Base-by-base conservation (phyloP, 2,888 invertebrate species). In the Epinotia bilunana region DNA sequence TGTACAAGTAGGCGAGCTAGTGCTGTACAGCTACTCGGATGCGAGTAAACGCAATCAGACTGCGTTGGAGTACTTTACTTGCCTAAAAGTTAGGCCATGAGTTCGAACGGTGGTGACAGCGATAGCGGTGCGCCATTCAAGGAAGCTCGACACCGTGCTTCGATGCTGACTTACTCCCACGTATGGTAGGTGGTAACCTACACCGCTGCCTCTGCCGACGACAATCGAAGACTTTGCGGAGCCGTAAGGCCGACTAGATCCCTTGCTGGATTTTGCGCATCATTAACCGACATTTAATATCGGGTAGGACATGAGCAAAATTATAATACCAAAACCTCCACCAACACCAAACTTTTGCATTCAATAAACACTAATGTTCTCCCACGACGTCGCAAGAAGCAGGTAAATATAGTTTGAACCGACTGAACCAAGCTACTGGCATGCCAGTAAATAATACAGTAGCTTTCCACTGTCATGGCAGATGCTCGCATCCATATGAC, bases 391-490 rank as follows among this genome's bases (percentile, higher is more conserved):
- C 18, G 11, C 12, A 20, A 43, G 9, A 23, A 46, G 20, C 11
- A 11, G 20, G 53, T 53, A 7, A 53, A 53, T n/a, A 53, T n/a
- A n/a, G 4, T 53, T 53, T n/a, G 53, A 16, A n/a, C 53, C n/a
- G n/a, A 7, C 28, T 3, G n/a, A 33, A 28, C n/a, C 28, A n/a
- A 65, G 55, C 55, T 53, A 65, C 53, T 67, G 55, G 33, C 67
- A 20, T 67, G 55, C 43, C 5, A 69, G 43, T 60, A 69, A 20
- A 43, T 46, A 60, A 18, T 58, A 20, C 58, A 69, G 58, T 69
- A 60, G 23, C 69, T 69, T 57, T 57, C 58, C 57, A 58, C 68
- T 57, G 68, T 43, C 53, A 60, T 0, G 23, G 43, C 58, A 70
- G 72, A 57, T 57, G 55, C 62, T 69, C 63, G 61, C 62, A 16